Base-by-base conservation (phyloP, 2,888 invertebrate species). In the Baronia brevicornis region DNA sequence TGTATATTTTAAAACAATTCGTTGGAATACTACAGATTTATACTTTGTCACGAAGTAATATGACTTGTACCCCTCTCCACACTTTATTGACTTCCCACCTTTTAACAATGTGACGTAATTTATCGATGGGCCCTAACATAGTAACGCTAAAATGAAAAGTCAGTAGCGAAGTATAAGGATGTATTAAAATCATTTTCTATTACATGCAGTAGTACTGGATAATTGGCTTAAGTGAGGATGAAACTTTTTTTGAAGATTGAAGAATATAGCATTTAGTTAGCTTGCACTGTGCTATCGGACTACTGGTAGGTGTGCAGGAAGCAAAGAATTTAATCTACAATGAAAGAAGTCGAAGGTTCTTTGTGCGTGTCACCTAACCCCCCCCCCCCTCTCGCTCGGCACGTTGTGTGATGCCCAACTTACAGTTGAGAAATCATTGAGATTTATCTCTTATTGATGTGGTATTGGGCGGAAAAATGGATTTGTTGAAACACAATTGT, bases 321-420 rank as follows among this genome's bases (percentile, higher is more conserved):
- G 69, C 60, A 70, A 74, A 74, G 73, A 74, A 74, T 73, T 74
- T 74, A 74, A 74, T 74, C 71, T 71, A 60, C 70, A 72, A 69
- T 72, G 69, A 74, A 79, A 79, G 79, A 79, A 78, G 74, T 74
- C 60, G 60, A 66, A 60, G 63, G 60, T 60, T 69, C 77, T 78
- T 78, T 79, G 79, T 78, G 78, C 75, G 75, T 75, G 69, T 72
- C 75, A 66, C 71, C 70, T 55, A 57, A n/a, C n/a, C n/a, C n/a
- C n/a, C n/a, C n/a, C n/a, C 56, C 65, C 52, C 47, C 48, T 67
- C 54, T 57, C 66, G 63, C 57, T 52, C 42, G 39, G 56, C 41
- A 49, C 56, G 54, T 43, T 48, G 58, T 46, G 58, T 46, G 59
- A 57, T 51, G 58, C 50, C 29, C 34, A 42, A 53, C 59, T 36